Conservation (phyloP, 1,140 invertebrate species). For the Contarinia nasturtii region DNA sequence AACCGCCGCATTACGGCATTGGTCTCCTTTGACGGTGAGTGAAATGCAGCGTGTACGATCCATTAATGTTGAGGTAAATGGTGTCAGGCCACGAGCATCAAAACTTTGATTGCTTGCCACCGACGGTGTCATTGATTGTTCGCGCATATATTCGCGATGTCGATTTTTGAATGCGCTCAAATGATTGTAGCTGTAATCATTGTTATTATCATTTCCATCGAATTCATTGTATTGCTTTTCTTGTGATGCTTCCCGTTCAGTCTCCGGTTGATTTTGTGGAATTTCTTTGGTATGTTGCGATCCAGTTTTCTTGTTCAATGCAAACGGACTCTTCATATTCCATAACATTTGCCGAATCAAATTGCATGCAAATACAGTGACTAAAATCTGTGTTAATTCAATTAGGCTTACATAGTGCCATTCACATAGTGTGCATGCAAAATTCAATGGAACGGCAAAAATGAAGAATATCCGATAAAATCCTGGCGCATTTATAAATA, state of each 20-base stretch:
- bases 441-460: background rate
- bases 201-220: background rate
- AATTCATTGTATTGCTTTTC: background rate
- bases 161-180: background rate
- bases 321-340: background rate
- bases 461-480: background rate
- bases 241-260: background rate
- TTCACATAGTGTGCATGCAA: background rate
- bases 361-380: background rate
- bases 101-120: background rate
- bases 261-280: background rate
- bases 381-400: background rate
- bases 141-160: background rate
- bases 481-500: constrained; percentile 12
- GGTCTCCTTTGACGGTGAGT: background rate
- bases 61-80: background rate
- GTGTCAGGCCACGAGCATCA: background rate
- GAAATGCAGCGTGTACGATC: background rate
- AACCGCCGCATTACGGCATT: background rate
- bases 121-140: background rate
- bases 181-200: background rate
- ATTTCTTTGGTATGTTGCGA: background rate
- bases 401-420: background rate
- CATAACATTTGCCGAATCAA: background rate
- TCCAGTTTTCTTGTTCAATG: background rate